Evolutionary conservation across 2,888 invertebrate species (phyloP), one percentile per base, ranked within the genome.

Genomic region (Drosophila infuscata): DNA sequence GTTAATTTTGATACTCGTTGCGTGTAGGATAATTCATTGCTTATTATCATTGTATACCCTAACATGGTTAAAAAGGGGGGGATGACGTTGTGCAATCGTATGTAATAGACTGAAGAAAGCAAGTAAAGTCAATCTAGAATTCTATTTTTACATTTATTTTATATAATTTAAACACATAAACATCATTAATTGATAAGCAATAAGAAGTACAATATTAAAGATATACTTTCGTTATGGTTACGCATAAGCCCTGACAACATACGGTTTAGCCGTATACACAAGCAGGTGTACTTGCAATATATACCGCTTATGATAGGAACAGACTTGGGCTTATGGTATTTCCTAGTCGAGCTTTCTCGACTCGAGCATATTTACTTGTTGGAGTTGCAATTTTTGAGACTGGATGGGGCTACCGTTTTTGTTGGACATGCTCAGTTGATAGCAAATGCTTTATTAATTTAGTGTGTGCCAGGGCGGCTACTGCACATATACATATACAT

Each of bases 11-110:
- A 83, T 87, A 79, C 82, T 89, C 82, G 91, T 88, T 87, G 88
- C 90, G 86, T 86, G 91, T 82, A 82, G 83, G 91, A 91, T 90
- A 89, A 87, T 91, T 87, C 91, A 87, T 87, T 91, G 86, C 86
- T 89, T 91, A 87, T 87, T 87, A 87, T 90, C 86, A 82, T 89
- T 86, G 77, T 88, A 75, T 46, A 46, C 46, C 46, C 25, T 46
- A n/a, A n/a, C 9, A n/a, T 41, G 41, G n/a, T 1, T 9, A 9
- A n/a, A n/a, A n/a, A 0, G n/a, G 4, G 41, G n/a, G 9, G 36
- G 9, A 3, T 80, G 70, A 0, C n/a, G 41, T 41, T 46, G 0
- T 8, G 46, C 15, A 25, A 25, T 15, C 4, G 25, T 25, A 25
- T 15, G 29, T 8, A 46, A 15, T 25, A 15, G 8, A 46, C 46